Conservation (phyloP, 1,140 invertebrate species). For the Popillia japonica region DNA sequence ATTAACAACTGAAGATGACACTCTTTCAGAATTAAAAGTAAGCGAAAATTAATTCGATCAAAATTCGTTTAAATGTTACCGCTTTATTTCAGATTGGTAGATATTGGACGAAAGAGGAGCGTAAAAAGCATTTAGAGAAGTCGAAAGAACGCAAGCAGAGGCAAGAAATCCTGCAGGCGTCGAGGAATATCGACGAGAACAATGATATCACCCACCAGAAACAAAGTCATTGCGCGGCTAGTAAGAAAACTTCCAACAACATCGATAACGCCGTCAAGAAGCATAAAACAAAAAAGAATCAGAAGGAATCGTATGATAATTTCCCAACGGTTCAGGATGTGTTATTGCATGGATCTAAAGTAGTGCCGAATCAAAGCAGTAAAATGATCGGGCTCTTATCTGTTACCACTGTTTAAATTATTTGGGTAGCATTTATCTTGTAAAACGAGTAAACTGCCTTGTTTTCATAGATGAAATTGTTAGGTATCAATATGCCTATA, state of each 20-base stretch:
- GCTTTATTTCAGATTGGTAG: slow-evolving; percentile 68
- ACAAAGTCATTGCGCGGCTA: slow-evolving; percentile 45
- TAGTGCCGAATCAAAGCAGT: slow-evolving; percentile 58
- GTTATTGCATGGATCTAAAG: slow-evolving; percentile 62
- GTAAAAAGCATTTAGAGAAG: slow-evolving; percentile 77
- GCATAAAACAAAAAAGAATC: slow-evolving; percentile 58
- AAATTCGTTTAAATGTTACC: slow-evolving; percentile 13
- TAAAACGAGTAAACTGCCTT: slow-evolving; percentile 36
- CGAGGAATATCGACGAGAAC: slow-evolving; percentile 50
- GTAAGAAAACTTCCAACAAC: slow-evolving; percentile 56
- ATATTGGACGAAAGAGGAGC: slow-evolving; percentile 83
- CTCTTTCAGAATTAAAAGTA: slow-evolving; percentile 81
- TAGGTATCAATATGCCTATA: slow-evolving; percentile 45
- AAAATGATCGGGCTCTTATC: slow-evolving; percentile 65
- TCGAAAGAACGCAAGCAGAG: slow-evolving; percentile 72
- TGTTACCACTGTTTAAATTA: slow-evolving; percentile 64
- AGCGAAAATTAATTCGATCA: background rate
- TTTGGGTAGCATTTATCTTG: slow-evolving; percentile 35
- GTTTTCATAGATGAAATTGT: slow-evolving; percentile 22
- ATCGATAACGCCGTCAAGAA: slow-evolving; percentile 62
- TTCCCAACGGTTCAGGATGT: slow-evolving; percentile 64
- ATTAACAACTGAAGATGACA: slow-evolving; percentile 84
- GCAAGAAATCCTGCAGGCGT: slow-evolving; percentile 60
- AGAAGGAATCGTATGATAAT: slow-evolving; percentile 62
- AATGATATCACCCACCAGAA: slow-evolving; percentile 48